These are phyloP conservation scores for Octopus sinensis DNA, from an alignment of 1,140 invertebrate species.

Conservation along the genomic window DNA sequence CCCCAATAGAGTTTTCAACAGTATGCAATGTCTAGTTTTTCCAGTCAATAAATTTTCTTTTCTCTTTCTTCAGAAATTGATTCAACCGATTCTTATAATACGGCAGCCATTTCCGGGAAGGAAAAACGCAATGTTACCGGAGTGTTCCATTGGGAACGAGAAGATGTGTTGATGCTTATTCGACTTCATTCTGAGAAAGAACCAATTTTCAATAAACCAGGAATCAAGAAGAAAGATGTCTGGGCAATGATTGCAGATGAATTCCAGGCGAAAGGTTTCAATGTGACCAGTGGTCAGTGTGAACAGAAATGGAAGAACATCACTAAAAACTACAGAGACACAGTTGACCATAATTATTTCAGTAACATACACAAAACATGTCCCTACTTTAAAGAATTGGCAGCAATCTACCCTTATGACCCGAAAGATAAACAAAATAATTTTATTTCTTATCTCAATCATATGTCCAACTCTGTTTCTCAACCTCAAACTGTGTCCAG, in stretches of 20 bases:
- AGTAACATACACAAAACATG: background rate
- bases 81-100: background rate
- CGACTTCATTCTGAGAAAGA: background rate
- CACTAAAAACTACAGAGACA: background rate
- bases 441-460: no score
- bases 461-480: no score
- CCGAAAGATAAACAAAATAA: background rate
- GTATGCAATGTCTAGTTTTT: no score
- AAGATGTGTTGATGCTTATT: background rate
- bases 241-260: slow-evolving; percentile 7
- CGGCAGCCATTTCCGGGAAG: background rate
- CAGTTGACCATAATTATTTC: background rate
- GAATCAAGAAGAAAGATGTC: background rate
- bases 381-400: background rate
- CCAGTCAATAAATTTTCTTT: background rate
- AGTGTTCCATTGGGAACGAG: background rate
- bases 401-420: background rate
- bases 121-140: background rate
- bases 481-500: no score
- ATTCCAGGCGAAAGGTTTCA: background rate
- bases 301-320: slow-evolving; percentile 7
- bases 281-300: background rate
- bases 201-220: background rate
- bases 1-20: no score
- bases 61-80: background rate